Evolutionary conservation across 2,888 invertebrate species (phyloP), one percentile per base, ranked within the genome.

Genomic region (Andrena fulva): DNA sequence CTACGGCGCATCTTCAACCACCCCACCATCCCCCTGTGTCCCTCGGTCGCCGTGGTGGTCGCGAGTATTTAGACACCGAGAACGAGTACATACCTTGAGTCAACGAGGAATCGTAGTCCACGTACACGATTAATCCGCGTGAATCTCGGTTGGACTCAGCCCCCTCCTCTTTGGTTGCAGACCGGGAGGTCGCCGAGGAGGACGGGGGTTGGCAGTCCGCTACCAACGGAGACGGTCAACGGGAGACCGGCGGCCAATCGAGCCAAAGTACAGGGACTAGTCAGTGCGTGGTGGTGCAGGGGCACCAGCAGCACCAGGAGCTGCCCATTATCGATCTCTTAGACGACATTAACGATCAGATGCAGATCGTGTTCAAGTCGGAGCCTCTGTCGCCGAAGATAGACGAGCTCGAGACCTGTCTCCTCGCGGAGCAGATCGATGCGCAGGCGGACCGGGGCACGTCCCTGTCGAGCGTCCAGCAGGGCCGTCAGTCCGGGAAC

Each of bases 131-230:
- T 56, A 82, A 78, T 77, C 86, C 79, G 71, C 86, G 86, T 84
- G 87, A 87, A 85, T 80, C 77, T 77, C 86, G 85, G 89, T 91
- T 91, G 93, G 93, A 93, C 93, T 93, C 91, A 94, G 93, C 93
- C 92, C 92, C 92, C 92, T 93, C 94, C 94, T 93, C 94, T 93
- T 93, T 94, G 93, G 94, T 94, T 94, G 92, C 94, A 93, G 94
- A 94, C 93, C 93, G 90, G 93, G 93, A 93, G 93, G 93, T 93
- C 93, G 91, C 92, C 91, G 93, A 92, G 92, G 93, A 93, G 93
- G 93, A 93, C 91, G 93, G 93, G 93, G 93, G 93, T 92, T 92
- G 92, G 92, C 92, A 91, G 91, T 93, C 92, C 91, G 90, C 88
- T 82, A 89, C 86, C 89, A 89, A 87, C 88, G 90, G 88, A 87